Evolutionary conservation across 2,797 vertebrate genomes (phyloP).

Genomic region (Paramormyrops hopkinsi): DNA sequence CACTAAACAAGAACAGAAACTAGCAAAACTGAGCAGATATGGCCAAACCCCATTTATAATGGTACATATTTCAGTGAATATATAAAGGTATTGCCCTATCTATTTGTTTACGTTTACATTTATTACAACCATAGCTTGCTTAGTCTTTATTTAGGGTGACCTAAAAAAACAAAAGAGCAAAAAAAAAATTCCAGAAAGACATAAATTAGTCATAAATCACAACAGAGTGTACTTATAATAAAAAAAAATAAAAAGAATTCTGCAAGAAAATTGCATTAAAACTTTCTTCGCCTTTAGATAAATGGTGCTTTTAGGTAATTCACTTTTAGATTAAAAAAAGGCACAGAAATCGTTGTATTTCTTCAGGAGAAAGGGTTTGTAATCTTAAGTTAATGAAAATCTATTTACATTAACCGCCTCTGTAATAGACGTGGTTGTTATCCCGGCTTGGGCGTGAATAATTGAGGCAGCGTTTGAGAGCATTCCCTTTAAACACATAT

Average conservation of each 20-base stretch:
- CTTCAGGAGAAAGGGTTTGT: background rate
- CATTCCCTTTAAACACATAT: slow-evolving; percentile 30
- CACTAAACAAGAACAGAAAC: background rate
- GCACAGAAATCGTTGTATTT: slow-evolving; percentile 3
- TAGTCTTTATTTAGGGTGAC: background rate
- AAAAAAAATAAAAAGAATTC: background rate
- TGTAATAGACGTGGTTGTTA: background rate
- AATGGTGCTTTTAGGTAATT: slow-evolving; percentile 7
- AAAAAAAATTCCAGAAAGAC: background rate
- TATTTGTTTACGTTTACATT: slow-evolving; percentile 2
- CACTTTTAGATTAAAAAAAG: background rate
- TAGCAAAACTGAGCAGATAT: background rate
- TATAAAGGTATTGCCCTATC: background rate
- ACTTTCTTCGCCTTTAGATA: slow-evolving; percentile 23
- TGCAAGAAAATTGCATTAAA: background rate
- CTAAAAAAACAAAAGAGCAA: slow-evolving; percentile 4
- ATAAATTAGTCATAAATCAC: background rate
- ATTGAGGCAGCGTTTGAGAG: slow-evolving; percentile 14
- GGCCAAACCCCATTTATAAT: background rate
- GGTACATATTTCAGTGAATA: background rate
- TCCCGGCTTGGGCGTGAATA: background rate
- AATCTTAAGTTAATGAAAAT: background rate
- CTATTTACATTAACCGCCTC: slow-evolving; percentile 6
- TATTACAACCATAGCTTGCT: slow-evolving; percentile 18
- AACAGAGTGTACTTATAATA: background rate